phyloP scores from a whole-genome alignment of 2,888 invertebrate genomes.

The Prosopocoilus inquinatus region DNA sequence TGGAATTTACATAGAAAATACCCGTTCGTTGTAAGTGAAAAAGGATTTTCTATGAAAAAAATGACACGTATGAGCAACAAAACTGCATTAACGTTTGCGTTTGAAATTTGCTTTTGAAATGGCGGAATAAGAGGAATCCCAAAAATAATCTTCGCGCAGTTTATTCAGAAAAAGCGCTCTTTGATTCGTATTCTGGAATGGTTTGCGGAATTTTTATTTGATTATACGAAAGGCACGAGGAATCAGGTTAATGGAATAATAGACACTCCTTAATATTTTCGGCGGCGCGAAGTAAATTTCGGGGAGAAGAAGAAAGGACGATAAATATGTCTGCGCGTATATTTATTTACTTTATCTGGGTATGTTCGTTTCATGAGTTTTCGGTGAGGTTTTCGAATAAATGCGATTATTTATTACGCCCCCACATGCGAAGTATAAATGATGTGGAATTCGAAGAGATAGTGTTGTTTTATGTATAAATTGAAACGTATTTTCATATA shows the following conservation, averaged over 20 bases:
- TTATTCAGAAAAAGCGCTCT: neutral
- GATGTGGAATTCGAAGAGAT: constrained; percentile 21
- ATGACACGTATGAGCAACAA: too few relatives aligned
- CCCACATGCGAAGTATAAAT: constrained; percentile 12
- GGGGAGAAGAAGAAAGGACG: constrained; percentile 21
- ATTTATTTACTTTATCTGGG: constrained; percentile 2
- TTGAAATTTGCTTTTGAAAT: too few relatives aligned
- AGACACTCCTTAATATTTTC: constrained; percentile 38
- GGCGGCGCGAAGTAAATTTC: constrained; percentile 32
- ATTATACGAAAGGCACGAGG: constrained; percentile 11
- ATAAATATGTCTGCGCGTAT: constrained; percentile 26
- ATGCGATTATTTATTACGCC: neutral
- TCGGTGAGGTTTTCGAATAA: neutral
- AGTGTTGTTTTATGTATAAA: constrained; percentile 17
- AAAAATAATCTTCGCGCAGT: neutral
- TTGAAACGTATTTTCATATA: constrained; percentile 21
- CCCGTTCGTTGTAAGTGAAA: too few relatives aligned
- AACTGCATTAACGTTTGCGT: too few relatives aligned
- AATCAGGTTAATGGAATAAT: constrained; percentile 40
- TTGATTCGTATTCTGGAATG: constrained; percentile 1
- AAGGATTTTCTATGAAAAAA: too few relatives aligned
- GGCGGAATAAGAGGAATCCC: too few relatives aligned
- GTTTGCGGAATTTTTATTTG: constrained; percentile 5
- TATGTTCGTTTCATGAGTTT: neutral
- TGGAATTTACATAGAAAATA: too few relatives aligned